phyloP scores from a whole-genome alignment of 2,888 invertebrate genomes.

The Lasioglossum oenotherae region DNA sequence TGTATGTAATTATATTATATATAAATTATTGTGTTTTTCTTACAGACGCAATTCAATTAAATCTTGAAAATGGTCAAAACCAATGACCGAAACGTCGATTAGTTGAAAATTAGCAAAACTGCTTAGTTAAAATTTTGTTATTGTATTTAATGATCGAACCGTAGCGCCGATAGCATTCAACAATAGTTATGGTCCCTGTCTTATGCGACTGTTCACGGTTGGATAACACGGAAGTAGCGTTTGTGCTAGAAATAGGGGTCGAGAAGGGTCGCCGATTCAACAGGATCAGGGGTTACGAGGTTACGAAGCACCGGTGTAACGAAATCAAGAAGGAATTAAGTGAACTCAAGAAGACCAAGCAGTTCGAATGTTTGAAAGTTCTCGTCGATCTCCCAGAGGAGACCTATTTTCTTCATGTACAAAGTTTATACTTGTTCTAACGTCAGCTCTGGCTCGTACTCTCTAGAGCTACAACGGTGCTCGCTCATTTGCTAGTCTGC shows the following conservation, averaged over 20 bases:
- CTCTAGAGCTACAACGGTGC: background rate
- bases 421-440: background rate
- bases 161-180: too few relatives aligned
- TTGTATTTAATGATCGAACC: too few relatives aligned
- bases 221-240: background rate
- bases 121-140: too few relatives aligned
- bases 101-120: too few relatives aligned
- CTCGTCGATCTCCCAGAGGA: background rate
- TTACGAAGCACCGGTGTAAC: background rate
- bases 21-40: too few relatives aligned
- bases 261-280: background rate
- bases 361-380: constrained; percentile 6
- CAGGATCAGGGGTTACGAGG: background rate
- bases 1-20: too few relatives aligned
- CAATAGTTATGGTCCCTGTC: too few relatives aligned
- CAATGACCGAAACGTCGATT: too few relatives aligned
- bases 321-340: constrained; percentile 7
- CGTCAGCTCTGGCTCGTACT: background rate
- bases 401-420: constrained; percentile 2
- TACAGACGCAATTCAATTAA: too few relatives aligned
- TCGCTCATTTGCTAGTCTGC: background rate
- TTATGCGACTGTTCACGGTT: background rate
- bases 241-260: background rate
- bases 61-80: too few relatives aligned
- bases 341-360: background rate